These are phyloP conservation scores for Taxidea taxus DNA, from an alignment of 2,113 vertebrate species.

Conservation along the genomic window DNA sequence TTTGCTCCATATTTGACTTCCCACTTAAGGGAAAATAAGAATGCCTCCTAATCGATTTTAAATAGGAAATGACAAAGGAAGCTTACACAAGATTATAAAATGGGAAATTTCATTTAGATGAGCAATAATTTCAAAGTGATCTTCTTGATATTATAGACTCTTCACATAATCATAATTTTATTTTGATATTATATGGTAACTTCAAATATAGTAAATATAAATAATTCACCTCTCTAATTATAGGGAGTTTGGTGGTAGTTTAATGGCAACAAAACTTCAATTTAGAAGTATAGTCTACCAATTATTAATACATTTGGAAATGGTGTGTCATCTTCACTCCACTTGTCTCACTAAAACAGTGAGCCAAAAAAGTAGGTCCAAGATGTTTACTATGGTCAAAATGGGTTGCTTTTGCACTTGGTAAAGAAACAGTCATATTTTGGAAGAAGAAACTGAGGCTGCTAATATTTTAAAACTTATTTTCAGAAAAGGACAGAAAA, in stretches of 20 bases:
- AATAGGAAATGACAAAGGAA: background rate
- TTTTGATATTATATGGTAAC: background rate
- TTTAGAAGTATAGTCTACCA: background rate
- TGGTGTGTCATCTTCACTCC: too few species aligned
- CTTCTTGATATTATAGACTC: background rate
- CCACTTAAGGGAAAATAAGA: background rate
- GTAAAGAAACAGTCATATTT: background rate
- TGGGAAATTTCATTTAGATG: background rate
- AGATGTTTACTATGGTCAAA: background rate
- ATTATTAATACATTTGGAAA: background rate
- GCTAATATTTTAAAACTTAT: background rate
- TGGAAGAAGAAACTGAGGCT: background rate
- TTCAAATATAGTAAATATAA: background rate
- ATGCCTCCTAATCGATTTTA: background rate
- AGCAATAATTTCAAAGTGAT: background rate
- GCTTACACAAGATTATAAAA: background rate
- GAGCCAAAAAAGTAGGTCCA: background rate
- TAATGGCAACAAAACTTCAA: background rate
- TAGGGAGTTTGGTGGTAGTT: background rate
- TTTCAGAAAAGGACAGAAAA: background rate
- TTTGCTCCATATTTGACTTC: background rate
- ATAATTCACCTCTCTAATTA: background rate
- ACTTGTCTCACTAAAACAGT: background rate
- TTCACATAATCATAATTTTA: background rate
- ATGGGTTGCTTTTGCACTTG: background rate